Evolutionary conservation across 2,888 invertebrate species (phyloP).

Genomic region (Deroplatys truncata): DNA sequence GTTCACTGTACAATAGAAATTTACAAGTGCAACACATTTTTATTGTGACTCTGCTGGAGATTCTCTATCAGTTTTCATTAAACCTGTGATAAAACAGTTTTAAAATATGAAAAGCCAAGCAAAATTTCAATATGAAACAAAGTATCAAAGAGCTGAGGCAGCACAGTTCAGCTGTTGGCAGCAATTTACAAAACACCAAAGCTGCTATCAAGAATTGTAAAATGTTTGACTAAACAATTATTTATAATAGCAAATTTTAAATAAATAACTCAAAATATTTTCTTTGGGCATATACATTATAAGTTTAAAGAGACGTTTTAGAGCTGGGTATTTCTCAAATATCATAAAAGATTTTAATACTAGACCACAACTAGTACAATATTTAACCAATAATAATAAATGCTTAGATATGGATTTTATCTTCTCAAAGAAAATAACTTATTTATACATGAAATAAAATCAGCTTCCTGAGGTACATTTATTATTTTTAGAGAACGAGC

Average conservation of each 20-base stretch:
- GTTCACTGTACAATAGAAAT: not conserved
- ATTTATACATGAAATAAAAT: too few relatives aligned
- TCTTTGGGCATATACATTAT: not conserved
- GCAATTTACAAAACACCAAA: not conserved
- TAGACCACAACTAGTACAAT: too few relatives aligned
- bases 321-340: not conserved
- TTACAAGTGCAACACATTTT: not conserved
- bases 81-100: constrained; percentile 2
- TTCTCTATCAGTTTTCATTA: not conserved
- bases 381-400: too few relatives aligned
- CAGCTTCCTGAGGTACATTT: too few relatives aligned
- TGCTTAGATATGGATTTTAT: too few relatives aligned
- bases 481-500: too few relatives aligned
- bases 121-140: not conserved
- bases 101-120: not conserved
- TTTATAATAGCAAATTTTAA: not conserved
- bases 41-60: not conserved
- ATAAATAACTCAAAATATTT: not conserved
- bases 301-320: not conserved
- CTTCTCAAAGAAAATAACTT: too few relatives aligned
- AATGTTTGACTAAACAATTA: not conserved
- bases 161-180: not conserved
- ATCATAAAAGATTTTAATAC: too few relatives aligned
- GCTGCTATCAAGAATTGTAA: not conserved
- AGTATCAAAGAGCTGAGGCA: not conserved